Evolutionary conservation across 1,140 invertebrate genomes (phyloP), one percentile per base, ranked within the genome.

Genomic region (Ganaspis sp.): DNA sequence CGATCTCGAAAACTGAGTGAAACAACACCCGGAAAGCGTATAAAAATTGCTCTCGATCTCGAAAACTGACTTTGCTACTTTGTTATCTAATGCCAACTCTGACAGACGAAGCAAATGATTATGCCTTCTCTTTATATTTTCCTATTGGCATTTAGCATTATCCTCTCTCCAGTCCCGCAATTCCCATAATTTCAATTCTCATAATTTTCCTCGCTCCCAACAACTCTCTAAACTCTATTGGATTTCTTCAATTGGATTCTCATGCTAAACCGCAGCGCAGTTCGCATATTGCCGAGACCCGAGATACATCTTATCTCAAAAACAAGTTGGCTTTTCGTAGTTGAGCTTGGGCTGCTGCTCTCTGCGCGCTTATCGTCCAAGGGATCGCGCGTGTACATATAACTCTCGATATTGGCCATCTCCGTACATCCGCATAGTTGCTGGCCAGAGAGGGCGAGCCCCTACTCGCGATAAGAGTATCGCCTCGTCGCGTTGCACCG

Each of bases 11-110:
- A 11, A 40, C 12, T 40, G 8, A 17, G n/a, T 8, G 45, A 17
- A n/a, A 17, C 4, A 49, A 29, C 75, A 53, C 74, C 77, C 12
- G n/a, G n/a, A 75, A 75, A 79, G 72, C 49, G 72, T 34, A 34
- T 34, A n/a, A n/a, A n/a, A n/a, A n/a, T n/a, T n/a, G n/a, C n/a
- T 34, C 6, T 34, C 2, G 6, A 34, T 34, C 2, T 34, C 29
- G 29, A 40, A 38, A 11, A 40, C 12, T 40, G 8, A 40, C 37
- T 11, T 40, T 12, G 1, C 8, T n/a, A 45, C n/a, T 15, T 45
- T 45, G 17, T 49, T 12, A n/a, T 15, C 12, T 45, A 45, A 34
- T 34, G 42, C n/a, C n/a, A 53, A 64, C 9, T 1, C 23, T 29
- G 11, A 64, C 58, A 64, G 21, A 64, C 37, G 6, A 53, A 53